Evolutionary conservation across 1,140 invertebrate genomes (phyloP).

Genomic region (Aphidius ervi): DNA sequence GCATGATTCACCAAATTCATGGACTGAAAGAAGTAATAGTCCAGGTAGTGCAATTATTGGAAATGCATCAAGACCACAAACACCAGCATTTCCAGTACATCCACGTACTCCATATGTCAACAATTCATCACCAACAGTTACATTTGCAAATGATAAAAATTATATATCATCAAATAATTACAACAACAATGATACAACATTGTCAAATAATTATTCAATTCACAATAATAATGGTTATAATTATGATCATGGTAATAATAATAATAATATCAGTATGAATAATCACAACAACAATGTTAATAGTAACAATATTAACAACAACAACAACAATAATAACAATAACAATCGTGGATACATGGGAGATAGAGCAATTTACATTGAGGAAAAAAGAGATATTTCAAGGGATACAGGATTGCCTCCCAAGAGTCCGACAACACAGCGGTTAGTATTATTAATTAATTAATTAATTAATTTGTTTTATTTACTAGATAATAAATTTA

Average conservation of each 20-base stretch:
- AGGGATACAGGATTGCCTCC: constrained; percentile 61
- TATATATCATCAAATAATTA: constrained; percentile 40
- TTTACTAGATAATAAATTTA: too few relatives aligned
- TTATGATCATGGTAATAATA: constrained; percentile 18
- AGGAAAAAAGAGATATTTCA: constrained; percentile 52
- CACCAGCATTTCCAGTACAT: constrained; percentile 84
- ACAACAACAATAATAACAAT: constrained; percentile 36
- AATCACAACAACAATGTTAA: constrained; percentile 18
- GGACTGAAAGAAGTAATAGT: constrained; percentile 58
- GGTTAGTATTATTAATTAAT: constrained; percentile 49
- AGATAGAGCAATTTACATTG: constrained; percentile 45
- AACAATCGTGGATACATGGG: constrained; percentile 37
- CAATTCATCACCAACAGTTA: constrained; percentile 59
- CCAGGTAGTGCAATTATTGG: constrained; percentile 53
- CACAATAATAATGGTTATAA: constrained; percentile 35
- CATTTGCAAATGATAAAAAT: constrained; percentile 48
- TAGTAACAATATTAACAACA: constrained; percentile 12
- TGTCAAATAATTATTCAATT: constrained; percentile 26
- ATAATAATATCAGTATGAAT: constrained; percentile 11
- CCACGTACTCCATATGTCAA: constrained; percentile 80
- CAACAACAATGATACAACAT: constrained; percentile 26
- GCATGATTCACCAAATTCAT: constrained; percentile 62
- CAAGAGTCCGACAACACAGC: constrained; percentile 69
- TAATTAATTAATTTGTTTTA: too few relatives aligned
- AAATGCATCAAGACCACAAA: constrained; percentile 67